Percentiles rank a stretch among this genome's conserved stretches.
Evolutionary conservation across 2,113 vertebrate genomes (phyloP).

Genomic region (Oxyura jamaicensis): DNA sequence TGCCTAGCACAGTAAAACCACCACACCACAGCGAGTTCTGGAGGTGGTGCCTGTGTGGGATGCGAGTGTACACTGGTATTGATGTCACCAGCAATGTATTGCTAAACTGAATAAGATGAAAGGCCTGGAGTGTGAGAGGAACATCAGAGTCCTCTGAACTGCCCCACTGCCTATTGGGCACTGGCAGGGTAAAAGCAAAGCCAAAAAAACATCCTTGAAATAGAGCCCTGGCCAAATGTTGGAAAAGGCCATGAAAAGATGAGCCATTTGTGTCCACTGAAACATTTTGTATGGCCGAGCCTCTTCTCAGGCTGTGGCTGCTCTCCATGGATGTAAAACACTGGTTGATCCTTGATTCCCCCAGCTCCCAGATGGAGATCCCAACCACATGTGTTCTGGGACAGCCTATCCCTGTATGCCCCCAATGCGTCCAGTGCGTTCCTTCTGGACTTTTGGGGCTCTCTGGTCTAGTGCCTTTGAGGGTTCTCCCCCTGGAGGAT

Average conservation of each 20-base stretch:
- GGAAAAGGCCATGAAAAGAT: background rate
- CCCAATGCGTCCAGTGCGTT: background rate
- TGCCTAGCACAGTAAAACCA: too few species aligned
- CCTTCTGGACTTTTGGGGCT: background rate
- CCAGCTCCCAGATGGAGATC: background rate
- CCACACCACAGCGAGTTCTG: background rate
- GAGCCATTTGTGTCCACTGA: background rate
- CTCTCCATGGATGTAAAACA: background rate
- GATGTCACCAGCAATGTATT: background rate
- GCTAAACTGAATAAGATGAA: background rate
- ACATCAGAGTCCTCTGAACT: background rate
- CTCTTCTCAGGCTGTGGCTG: background rate
- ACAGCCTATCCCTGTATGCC: background rate
- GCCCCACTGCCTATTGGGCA: background rate
- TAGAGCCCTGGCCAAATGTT: background rate
- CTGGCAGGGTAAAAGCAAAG: background rate
- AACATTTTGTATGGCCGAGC: background rate
- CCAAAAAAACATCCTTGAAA: background rate
- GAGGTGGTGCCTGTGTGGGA: background rate
- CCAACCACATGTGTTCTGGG: background rate
- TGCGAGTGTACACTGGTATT: background rate
- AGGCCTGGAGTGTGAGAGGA: background rate
- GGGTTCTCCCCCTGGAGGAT: background rate
- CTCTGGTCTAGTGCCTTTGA: background rate
- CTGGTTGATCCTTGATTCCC: fast-evolving